Evolutionary conservation across 2,797 vertebrate species (phyloP).

Genomic region (Pseudopleuronectes americanus): DNA sequence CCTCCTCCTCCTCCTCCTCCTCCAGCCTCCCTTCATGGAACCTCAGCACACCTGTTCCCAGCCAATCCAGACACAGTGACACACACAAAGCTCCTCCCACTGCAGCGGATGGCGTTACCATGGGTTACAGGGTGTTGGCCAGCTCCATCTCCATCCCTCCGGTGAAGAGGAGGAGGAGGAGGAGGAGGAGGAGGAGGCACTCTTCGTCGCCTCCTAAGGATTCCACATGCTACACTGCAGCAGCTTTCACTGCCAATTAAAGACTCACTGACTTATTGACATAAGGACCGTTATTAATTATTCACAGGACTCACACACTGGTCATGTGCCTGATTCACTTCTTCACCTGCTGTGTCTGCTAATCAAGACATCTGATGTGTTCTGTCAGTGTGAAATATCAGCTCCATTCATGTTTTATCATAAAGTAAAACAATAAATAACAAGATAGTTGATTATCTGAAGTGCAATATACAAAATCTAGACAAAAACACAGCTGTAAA

Average conservation of each 20-base stretch:
- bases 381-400: no score
- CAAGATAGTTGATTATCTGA: neutral
- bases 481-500: neutral
- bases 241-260: constrained; percentile 5
- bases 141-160: constrained; percentile 44
- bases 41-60: constrained; percentile 79
- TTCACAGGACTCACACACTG: neutral
- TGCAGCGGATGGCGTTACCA: constrained; percentile 79
- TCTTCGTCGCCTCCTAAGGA: constrained; percentile 32
- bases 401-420: no score
- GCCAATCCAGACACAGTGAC: constrained; percentile 73
- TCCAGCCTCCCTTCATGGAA: constrained; percentile 66
- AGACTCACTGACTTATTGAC: neutral
- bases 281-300: neutral
- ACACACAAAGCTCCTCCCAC: constrained; percentile 70
- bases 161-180: constrained; percentile 3
- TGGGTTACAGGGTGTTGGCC: constrained; percentile 82
- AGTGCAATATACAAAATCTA: neutral
- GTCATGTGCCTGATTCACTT: neutral
- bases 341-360: constrained; percentile 10
- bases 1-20: constrained; percentile 40
- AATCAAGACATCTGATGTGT: neutral
- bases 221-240: constrained; percentile 32
- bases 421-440: neutral
- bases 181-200: constrained; percentile 34